A percentile compares a stretch with the other conserved stretches of the same genome.
Conservation (phyloP, 2,888 invertebrate genomes). For the Phyllotreta striolata region DNA sequence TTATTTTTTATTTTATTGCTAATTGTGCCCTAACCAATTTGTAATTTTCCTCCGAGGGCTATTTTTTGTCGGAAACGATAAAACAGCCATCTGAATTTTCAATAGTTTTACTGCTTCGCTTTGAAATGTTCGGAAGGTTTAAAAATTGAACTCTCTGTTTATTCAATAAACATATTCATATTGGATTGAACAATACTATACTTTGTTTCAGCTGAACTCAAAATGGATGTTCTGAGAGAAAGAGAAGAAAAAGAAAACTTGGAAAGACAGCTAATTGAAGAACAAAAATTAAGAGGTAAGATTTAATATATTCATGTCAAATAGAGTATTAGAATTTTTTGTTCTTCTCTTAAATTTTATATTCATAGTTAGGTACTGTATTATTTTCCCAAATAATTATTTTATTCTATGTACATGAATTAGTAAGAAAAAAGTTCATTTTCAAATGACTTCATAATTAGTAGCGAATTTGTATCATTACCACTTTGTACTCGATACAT, state of each 20-base stretch:
- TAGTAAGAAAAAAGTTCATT: no score
- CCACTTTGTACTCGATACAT: no score
- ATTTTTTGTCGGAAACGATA: slow-evolving; percentile 24
- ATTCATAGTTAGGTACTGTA: no score
- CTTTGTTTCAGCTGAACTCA: slow-evolving; percentile 88
- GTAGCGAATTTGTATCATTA: no score
- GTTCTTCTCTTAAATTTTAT: no score
- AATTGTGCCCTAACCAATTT: slow-evolving; percentile 51
- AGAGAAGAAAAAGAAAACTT: slow-evolving; percentile 92
- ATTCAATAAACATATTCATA: neutral
- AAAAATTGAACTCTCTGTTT: slow-evolving; percentile 1
- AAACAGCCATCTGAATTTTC: slow-evolving; percentile 10
- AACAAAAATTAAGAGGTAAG: slow-evolving; percentile 95
- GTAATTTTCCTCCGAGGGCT: slow-evolving; percentile 36
- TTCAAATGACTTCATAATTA: no score
- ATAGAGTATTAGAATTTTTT: no score
- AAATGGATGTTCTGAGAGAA: slow-evolving; percentile 94
- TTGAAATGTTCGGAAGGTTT: neutral
- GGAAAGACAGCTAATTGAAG: slow-evolving; percentile 92
- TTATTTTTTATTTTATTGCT: slow-evolving; percentile 59
- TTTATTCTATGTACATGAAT: no score
- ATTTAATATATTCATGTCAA: slow-evolving; percentile 44
- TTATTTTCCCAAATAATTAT: no score
- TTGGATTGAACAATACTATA: neutral
- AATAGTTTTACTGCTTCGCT: neutral